Evolutionary conservation across 2,888 invertebrate genomes (phyloP).

Genomic region (Oxyscelio sp.): DNA sequence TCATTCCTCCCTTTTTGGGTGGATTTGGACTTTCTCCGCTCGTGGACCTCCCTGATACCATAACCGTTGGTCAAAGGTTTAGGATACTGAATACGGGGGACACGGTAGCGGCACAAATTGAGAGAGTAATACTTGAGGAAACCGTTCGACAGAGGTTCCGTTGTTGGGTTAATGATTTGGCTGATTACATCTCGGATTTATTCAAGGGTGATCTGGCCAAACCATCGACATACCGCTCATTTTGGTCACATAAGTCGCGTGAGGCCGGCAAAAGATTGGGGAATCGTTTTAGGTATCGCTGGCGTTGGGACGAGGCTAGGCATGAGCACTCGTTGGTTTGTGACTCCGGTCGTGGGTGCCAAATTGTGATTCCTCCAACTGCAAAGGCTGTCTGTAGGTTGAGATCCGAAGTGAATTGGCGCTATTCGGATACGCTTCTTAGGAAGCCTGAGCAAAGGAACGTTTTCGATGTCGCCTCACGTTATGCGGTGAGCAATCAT

Average conservation of each 20-base stretch:
- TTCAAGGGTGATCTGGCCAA: too few relatives aligned
- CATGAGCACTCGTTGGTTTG: too few relatives aligned
- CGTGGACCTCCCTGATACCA: constrained; percentile 79
- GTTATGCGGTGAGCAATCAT: constrained; percentile 78
- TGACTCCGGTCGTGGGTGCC: too few relatives aligned
- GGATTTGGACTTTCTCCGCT: constrained; percentile 82
- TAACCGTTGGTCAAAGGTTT: constrained; percentile 80
- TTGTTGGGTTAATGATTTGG: too few relatives aligned
- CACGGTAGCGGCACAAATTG: constrained; percentile 69
- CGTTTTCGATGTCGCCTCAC: constrained; percentile 70
- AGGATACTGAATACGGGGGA: constrained; percentile 80
- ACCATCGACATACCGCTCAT: too few relatives aligned
- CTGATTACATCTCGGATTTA: too few relatives aligned
- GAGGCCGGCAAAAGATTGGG: too few relatives aligned
- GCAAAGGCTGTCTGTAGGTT: constrained; percentile 9
- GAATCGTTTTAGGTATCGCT: too few relatives aligned
- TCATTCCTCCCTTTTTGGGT: constrained; percentile 74
- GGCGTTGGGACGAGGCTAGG: too few relatives aligned
- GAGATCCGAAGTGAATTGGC: constrained; percentile 28
- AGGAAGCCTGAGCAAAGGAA: constrained; percentile 81
- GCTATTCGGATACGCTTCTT: constrained; percentile 19
- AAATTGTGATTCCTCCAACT: constrained; percentile 70
- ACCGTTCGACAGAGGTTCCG: constrained; percentile 65
- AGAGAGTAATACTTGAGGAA: constrained; percentile 65
- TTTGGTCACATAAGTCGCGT: too few relatives aligned